A percentile compares a stretch with the other conserved stretches of the same genome.
Conservation (phyloP, 2,113 vertebrate species). For the Rana temporaria region DNA sequence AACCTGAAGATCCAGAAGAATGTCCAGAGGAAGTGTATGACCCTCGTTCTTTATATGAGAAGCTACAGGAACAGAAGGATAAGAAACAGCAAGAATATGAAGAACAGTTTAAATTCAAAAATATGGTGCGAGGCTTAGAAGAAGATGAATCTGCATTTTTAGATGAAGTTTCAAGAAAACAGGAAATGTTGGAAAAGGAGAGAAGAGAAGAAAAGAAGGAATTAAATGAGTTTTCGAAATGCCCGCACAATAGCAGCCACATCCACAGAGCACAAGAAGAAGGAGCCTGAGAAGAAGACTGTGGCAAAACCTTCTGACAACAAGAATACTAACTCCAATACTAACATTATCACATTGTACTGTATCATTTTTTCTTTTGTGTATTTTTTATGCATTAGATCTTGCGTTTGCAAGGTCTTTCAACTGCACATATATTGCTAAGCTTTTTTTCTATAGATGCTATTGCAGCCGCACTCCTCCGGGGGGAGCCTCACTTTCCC, state of each 20-base stretch:
- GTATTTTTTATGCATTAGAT: no score
- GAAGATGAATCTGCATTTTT: conserved; percentile 95
- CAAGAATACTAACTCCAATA: no score
- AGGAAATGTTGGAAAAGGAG: conserved; percentile 92
- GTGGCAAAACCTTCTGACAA: conserved; percentile 79
- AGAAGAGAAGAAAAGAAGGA: conserved; percentile 90
- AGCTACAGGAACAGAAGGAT: conserved; percentile 95
- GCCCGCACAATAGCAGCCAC: conserved; percentile 83
- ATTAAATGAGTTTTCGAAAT: conserved; percentile 90
- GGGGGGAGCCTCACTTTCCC: no score
- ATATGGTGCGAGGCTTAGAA: conserved; percentile 97
- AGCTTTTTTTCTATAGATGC: no score
- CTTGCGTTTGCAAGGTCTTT: no score
- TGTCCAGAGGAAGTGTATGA: conserved; percentile 94
- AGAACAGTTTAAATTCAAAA: conserved; percentile 98
- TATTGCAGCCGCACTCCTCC: no score
- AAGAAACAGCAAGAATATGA: conserved; percentile 97
- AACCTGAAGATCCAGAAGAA: no score
- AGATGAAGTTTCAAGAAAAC: conserved; percentile 95
- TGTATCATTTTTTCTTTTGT: no score
- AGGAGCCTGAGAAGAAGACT: conserved; percentile 86
- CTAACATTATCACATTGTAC: no score
- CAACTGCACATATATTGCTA: no score
- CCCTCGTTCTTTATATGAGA: conserved; percentile 88
- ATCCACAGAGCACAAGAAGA: conserved; percentile 78